Evolutionary conservation across 2,797 vertebrate species (phyloP), one percentile per base, ranked within the genome.

Genomic region (Harpagifer antarcticus): DNA sequence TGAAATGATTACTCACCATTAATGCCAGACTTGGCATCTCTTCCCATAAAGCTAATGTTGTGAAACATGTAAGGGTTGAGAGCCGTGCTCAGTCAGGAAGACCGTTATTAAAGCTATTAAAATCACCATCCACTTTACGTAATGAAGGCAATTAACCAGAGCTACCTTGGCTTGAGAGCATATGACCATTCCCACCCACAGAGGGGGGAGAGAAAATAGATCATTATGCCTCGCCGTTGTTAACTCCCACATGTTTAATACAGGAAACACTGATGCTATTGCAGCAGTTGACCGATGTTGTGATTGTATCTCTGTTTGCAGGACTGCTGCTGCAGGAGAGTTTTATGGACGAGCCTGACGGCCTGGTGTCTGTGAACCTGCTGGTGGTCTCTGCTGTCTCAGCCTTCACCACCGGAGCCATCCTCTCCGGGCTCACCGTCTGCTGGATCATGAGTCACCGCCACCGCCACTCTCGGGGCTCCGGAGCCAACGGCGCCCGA

Each of bases 391-490:
- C 97, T 33, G 98, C 98, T 0, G 96, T 99, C 4, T 97, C 97
- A 0, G 98, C 98, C 15, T 99, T 99, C 13, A 93, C 97, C 71
- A 97, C 97, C 0, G 98, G 98, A 47, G 97, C 97, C 2, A 90
- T 96, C 74, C 95, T 99, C 81, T 98, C 98, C 0, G 98, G 97
- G 55, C 96, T 99, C 86, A 95, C 95, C 20, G 97, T 99, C 65
- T 99, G 98, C 90, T 98, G 98, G 96, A 96, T 97, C 86, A 96
- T 98, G 93, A 96, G 96, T 14, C 96, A 97, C 83, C 96, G 97
- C n/a, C 96, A 97, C 74, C 95, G 96, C 42, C 91, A 89, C 62
- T 88, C 93, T 23, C 91, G 94, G 0, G 68, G 91, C 1, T 63
- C 90, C 0, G 92, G 89, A 4, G 83, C 89, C 13, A 68, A 70